Evolutionary conservation across 2,113 vertebrate species (phyloP).

Genomic region (Myrmophylax atrothorax): DNA sequence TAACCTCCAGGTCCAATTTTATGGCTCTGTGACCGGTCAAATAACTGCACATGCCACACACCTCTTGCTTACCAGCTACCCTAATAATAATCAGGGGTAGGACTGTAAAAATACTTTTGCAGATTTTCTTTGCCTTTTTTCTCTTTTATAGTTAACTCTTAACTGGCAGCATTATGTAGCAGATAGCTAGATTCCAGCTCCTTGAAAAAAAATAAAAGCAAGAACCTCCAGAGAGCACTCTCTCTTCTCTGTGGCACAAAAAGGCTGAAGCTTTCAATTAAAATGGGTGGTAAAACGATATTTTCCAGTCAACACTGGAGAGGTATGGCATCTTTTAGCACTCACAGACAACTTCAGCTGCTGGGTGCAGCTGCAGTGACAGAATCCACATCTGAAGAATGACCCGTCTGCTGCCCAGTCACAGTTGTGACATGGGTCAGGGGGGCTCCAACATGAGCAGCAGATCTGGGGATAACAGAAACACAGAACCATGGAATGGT

Average conservation of each 20-base stretch:
- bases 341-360: not conserved
- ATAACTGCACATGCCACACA: not conserved
- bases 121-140: not conserved
- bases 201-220: not conserved
- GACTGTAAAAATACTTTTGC: not conserved
- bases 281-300: not conserved
- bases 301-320: not conserved
- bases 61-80: not conserved
- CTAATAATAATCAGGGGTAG: not conserved
- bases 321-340: not conserved
- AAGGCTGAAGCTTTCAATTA: not conserved
- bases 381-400: not conserved
- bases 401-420: rapidly evolving
- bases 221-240: not conserved
- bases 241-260: not conserved
- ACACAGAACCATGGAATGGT: not conserved
- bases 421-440: rapidly evolving
- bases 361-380: not conserved
- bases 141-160: not conserved
- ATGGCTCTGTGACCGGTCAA: not conserved
- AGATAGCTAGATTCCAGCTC: not conserved
- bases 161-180: not conserved
- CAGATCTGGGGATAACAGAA: not conserved
- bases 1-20: not conserved
- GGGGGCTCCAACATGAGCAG: not conserved